Base-by-base conservation (phyloP, 1,140 invertebrate genomes). In the Euborellia annulipes region DNA sequence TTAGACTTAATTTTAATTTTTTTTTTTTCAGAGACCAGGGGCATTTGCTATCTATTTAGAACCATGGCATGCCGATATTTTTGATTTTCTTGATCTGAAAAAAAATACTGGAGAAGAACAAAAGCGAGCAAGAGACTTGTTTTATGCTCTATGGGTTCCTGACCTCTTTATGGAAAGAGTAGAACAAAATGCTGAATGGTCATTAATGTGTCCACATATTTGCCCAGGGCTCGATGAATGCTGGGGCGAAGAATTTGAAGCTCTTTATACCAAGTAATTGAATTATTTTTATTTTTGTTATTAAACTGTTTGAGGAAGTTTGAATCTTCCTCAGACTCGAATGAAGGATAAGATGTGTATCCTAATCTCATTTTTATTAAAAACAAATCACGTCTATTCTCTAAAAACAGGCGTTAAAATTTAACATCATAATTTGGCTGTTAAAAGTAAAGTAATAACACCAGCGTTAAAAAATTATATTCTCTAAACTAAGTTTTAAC, bases 21-120 rank as follows among this genome's bases (percentile, higher is more conserved):
- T 39, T n/a, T 30, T 42, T 41, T 49, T 54, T 17, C 52, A 76
- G 73, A 68, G 93, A 51, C 92, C 94, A n/a, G 93, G 94, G 23
- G 92, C 94, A n/a, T 96, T 97, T 72, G 92, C 95, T 13, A 82
- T 99, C 47, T 99, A 98, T 59, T 58, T 99, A 17, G 96, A 99
- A 63, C 95, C 96, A 2, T 99, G 96, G 96, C 96, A 99, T 68
- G 79, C 91, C 0, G 94, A 98, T 64, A 73, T 99, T 41, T 94
- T 95, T 63, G 89, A 94, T 46, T 98, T 96, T 66, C 63, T 97
- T 36, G 85, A 95, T 59, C 66, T 96, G 23, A 88, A 83, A 52
- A 96, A 94, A 58, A 97, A 98, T 62, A 92, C 85, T 39, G 91
- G 90, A 27, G 87, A 87, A 57, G 94, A 97, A 62, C 91, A 97